phyloP scores from a whole-genome alignment of 1,140 invertebrate genomes.

The Lepidurus couesii region DNA sequence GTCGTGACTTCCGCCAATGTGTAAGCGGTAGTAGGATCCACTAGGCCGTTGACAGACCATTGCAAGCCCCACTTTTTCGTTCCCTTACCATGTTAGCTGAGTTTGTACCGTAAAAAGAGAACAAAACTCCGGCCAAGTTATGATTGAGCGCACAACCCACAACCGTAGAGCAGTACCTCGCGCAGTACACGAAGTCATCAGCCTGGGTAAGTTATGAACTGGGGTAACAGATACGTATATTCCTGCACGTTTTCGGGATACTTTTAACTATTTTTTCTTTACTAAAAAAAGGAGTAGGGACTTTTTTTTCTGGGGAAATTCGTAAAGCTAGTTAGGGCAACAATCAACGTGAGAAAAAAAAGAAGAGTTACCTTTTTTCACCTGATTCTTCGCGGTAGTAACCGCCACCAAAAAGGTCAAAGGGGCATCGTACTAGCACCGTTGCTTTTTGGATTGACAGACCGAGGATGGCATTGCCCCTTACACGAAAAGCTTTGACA shows the following conservation, averaged over 20 bases:
- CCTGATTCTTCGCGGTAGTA: neutral
- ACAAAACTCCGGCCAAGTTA: slow-evolving; percentile 3
- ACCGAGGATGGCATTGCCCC: neutral
- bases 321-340: neutral
- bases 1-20: slow-evolving; percentile 17
- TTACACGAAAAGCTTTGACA: neutral
- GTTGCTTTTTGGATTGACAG: neutral
- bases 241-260: neutral
- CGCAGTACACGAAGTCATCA: neutral
- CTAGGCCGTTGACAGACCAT: slow-evolving; percentile 20
- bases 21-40: neutral
- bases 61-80: neutral
- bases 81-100: neutral
- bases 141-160: slow-evolving; percentile 8
- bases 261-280: neutral
- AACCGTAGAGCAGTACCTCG: neutral
- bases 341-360: slow-evolving; percentile 16
- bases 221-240: neutral
- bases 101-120: slow-evolving; percentile 5
- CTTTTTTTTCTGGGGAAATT: neutral
- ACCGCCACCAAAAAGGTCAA: slow-evolving; percentile 9
- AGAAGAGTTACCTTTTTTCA: neutral
- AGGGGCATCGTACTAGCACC: slow-evolving; percentile 13
- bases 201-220: neutral
- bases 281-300: neutral